Conservation (phyloP, 2,113 vertebrate species). For the Ammodytes dubius region DNA sequence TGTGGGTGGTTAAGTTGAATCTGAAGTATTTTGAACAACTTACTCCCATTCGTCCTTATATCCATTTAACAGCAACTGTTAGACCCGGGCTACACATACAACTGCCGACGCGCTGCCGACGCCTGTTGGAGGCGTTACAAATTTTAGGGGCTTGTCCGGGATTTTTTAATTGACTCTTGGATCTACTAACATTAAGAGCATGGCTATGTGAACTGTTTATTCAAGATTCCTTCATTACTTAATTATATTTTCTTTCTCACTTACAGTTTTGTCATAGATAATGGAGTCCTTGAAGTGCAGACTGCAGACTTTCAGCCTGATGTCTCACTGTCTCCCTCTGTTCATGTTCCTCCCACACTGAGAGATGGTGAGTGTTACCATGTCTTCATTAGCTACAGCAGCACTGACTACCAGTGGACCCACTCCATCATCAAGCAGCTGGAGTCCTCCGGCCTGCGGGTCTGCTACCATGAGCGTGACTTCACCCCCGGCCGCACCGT, state of each 20-base stretch:
- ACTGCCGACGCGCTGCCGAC: too few species aligned
- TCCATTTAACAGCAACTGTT: too few species aligned
- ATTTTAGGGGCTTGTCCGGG: too few species aligned
- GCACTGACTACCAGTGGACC: conserved; percentile 62
- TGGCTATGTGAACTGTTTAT: not conserved
- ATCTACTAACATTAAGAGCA: not conserved
- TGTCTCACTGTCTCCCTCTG: not conserved
- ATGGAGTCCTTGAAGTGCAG: conserved; percentile 13
- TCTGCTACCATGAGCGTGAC: conserved; percentile 78
- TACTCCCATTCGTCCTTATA: too few species aligned
- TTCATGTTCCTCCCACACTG: conserved; percentile 48
- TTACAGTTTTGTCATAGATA: conserved; percentile 12
- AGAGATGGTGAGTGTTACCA: conserved; percentile 64
- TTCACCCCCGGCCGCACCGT: conserved; percentile 73
- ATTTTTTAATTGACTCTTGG: not conserved
- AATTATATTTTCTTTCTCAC: not conserved
- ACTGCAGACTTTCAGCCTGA: not conserved
- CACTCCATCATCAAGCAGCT: conserved; percentile 66
- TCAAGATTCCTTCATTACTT: not conserved
- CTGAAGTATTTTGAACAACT: too few species aligned
- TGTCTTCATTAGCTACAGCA: conserved; percentile 80
- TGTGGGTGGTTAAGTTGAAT: too few species aligned
- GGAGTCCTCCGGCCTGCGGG: conserved; percentile 54
- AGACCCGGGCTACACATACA: too few species aligned
- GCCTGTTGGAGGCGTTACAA: too few species aligned